phyloP scores from a whole-genome alignment of 2,888 invertebrate genomes.

The Diploptera punctata region DNA sequence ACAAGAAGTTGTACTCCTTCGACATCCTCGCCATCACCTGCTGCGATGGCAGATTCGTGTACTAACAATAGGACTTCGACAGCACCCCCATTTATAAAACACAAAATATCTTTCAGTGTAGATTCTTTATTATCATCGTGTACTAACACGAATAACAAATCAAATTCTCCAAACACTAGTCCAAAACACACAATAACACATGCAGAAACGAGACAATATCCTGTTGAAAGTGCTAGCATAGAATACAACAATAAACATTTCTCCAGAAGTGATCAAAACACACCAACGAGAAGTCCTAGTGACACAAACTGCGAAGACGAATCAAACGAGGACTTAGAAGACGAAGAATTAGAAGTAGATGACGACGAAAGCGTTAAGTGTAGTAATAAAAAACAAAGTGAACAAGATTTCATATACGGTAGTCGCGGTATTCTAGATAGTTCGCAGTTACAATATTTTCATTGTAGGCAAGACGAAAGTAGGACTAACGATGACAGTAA shows the following conservation, averaged over 20 bases:
- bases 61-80: background rate
- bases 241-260: background rate
- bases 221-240: background rate
- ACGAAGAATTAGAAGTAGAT: constrained; percentile 62
- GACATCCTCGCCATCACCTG: background rate
- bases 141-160: background rate
- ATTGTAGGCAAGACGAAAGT: background rate
- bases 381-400: background rate
- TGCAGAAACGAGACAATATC: background rate
- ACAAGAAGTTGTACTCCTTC: background rate
- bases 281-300: background rate
- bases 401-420: no score
- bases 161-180: background rate
- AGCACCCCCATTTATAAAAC: constrained; percentile 56
- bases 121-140: constrained; percentile 63
- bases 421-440: no score
- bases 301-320: background rate
- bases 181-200: background rate
- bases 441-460: background rate
- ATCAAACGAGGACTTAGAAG: constrained; percentile 57
- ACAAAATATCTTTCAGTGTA: constrained; percentile 77
- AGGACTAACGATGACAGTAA: constrained; percentile 41
- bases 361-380: constrained; percentile 54
- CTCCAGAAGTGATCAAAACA: constrained; percentile 5
- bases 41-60: background rate